Base-by-base conservation (phyloP, 2,113 vertebrate genomes). In the Bubalus kerabau region DNA sequence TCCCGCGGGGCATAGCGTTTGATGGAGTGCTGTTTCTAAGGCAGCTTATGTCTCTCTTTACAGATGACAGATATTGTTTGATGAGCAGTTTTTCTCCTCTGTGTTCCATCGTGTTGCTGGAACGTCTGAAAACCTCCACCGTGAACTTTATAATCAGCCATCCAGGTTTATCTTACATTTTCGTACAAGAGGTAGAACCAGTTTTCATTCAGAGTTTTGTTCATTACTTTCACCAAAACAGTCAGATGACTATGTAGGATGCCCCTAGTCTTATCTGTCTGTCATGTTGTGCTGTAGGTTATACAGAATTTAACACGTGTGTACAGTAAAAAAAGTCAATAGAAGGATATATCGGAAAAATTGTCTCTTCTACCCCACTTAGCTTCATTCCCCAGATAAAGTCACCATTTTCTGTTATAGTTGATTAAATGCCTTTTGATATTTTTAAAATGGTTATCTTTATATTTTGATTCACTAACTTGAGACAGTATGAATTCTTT, bases 121-220 rank as follows among this genome's bases (percentile, higher is more conserved):
- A 99, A 91, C 99, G 98, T 24, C 98, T 99, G 98, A 99, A 99
- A 97, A 99, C 98, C 1, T 96, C 99, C 0, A 97, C 99, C 26
- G 99, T 99, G 0, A 99, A 98, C 50, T 99, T 99, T 96, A 98
- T 99, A 59, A 97, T 98, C 2, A 99, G 99, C 98, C 98, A 99
- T 54, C 43, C 98, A 0, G 98, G 98, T 1, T 98, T 99, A 76
- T 98, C 98, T 0, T 98, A 98, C 48, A 19, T 99, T 83, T 99
- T 99, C 71, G 40, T 90, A 60, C 96, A 98, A 2, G 98, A 98
- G 99, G 99, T 99, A 98, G 90, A 19, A 21, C 21, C 26, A 23
- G 97, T 60, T 32, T 85, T 62, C 43, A 2, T 74, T 76, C 32
- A 11, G 24, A 26, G 40, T 40, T 88, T 46, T 78, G 85, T 59